Base-by-base conservation (phyloP, 2,888 invertebrate genomes). In the Acanthococcus lagerstroemiae region DNA sequence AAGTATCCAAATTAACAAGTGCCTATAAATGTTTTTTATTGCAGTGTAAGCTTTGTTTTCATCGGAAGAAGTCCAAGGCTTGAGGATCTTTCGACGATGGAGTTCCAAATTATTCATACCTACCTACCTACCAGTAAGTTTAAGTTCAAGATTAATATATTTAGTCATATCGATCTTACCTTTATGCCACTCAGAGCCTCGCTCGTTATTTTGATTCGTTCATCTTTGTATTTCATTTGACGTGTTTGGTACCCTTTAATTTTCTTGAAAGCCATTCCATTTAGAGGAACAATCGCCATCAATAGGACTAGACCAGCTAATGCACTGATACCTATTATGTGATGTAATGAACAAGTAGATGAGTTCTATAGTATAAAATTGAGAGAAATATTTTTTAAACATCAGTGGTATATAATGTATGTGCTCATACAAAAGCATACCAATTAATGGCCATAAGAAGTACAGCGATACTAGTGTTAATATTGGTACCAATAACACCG, bases 161-260 rank as follows among this genome's bases (percentile, higher is more conserved):
- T 19, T 50, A n/a, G n/a, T n/a, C n/a, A 15, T 37, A 15, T 37
- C n/a, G 12, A 37, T 37, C n/a, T 37, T 45, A 71, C 71, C 68
- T 82, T 81, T 54, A 83, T 81, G 25, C 82, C 82, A 71, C 77
- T 79, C 12, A 83, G 74, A 58, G 82, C 77, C 74, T 77, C 83
- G 69, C 80, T 82, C 77, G 82, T 81, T 52, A 81, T 72, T 71
- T 82, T 82, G 12, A 82, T 78, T 37, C 83, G 72, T 63, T 80
- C 76, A 70, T 82, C 82, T 73, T 82, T 82, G 66, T 74, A 75
- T 65, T 77, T 77, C 80, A 82, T 81, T 74, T 81, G 81, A 56
- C 75, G 73, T 17, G 77, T 74, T 74, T 78, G 78, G 6, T 75
- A 69, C 26, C 72, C 75, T 69, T 78, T 78, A 74, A 80, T 77